Evolutionary conservation across 1,140 invertebrate genomes (phyloP), one percentile per base, ranked within the genome.

Genomic region (Marisa cornuarietis): DNA sequence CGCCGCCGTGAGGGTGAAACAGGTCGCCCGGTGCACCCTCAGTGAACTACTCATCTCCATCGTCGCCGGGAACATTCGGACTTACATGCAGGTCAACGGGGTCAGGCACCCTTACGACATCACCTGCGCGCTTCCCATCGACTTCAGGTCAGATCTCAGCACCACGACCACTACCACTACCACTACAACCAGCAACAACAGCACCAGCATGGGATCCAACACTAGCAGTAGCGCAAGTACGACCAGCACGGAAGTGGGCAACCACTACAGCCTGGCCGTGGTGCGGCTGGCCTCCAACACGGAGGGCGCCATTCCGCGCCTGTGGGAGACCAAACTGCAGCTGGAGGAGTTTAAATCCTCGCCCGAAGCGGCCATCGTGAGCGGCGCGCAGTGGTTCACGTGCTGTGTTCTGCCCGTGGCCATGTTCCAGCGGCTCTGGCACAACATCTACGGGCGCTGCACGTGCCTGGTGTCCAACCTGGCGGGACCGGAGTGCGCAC

Each of bases 241-340:
- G 26, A 54, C 76, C 14, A 78, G 49, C 22, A 76, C 80, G 13
- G 68, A 87, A 11, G 87, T 92, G 79, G 91, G 91, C 42, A 91
- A 90, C 72, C 89, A 91, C 73, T 91, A 91, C 77, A 85, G 92
- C 2, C 87, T 92, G 24, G 91, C 93, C 8, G 84, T 91, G 49
- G 81, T 92, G 9, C 84, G 89, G 10, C 84, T 94, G 42, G 93
- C 93, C 16, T 91, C 92, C 18, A 92, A 91, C 77, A 91, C 91
- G 5, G 93, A 94, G 84, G 93, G 92, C 16, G 92, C 92, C n/a
- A 92, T 94, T 69, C 93, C 93, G 16, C 86, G 93, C n/a, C 89
- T 94, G 10, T 94, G 93, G 93, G 91, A 91, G 58, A 91, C 93
- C 26, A 90, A 93, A 61, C 87, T 91, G 65, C 85, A 88, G 13